Percentiles rank a stretch among this genome's conserved stretches.
Conservation (phyloP, 2,113 vertebrate genomes). For the Heptranchias perlo region DNA sequence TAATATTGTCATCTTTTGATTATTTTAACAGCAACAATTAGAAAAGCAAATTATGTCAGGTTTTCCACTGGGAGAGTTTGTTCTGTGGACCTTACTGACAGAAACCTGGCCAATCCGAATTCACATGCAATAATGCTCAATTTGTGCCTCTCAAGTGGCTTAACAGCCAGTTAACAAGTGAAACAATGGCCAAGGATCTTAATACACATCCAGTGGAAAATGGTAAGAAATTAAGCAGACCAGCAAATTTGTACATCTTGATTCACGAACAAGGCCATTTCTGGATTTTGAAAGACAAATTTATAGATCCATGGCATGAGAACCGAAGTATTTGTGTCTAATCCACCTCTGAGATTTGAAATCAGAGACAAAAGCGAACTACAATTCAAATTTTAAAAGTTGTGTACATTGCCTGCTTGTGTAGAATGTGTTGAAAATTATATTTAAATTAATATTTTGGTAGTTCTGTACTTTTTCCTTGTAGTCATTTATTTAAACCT, state of each 20-base stretch:
- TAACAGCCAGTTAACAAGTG: neutral
- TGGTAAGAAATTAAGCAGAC: neutral
- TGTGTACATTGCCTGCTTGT: neutral
- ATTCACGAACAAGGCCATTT: neutral
- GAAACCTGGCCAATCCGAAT: neutral
- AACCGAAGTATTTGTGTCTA: neutral
- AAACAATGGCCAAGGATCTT: neutral
- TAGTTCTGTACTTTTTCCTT: neutral
- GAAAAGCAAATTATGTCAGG: neutral
- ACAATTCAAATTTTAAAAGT: neutral
- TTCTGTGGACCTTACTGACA: neutral
- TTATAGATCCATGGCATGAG: neutral
- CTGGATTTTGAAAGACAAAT: neutral
- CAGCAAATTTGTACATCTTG: neutral
- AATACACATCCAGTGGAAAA: neutral
- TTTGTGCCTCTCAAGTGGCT: neutral
- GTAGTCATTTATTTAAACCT: neutral
- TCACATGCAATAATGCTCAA: neutral
- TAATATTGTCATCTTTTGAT: neutral
- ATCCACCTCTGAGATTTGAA: neutral
- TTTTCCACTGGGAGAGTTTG: neutral
- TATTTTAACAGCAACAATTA: neutral
- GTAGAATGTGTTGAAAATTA: neutral
- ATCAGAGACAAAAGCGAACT: neutral
- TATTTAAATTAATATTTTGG: neutral